Conservation (phyloP, 2,888 invertebrate species). For the Saturnia japonica region DNA sequence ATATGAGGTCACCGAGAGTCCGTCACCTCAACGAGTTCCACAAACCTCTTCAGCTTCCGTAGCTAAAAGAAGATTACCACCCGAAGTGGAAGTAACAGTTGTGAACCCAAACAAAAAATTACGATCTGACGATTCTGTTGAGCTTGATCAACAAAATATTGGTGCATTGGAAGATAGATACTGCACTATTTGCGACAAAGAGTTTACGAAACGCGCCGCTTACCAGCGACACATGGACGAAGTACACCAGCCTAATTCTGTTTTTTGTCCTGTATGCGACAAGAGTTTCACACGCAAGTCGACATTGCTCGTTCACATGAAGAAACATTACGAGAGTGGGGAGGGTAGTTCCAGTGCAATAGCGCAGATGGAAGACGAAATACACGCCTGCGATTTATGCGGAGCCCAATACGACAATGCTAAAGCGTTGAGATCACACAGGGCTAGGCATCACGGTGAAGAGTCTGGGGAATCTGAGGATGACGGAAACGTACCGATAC, state of each 20-base stretch:
- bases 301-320: constrained; percentile 84
- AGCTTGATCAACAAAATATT: constrained; percentile 68
- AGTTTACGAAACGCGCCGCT: constrained; percentile 83
- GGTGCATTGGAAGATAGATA: constrained; percentile 73
- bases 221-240: constrained; percentile 83
- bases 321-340: constrained; percentile 79
- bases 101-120: constrained; percentile 77
- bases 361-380: constrained; percentile 59
- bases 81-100: constrained; percentile 78
- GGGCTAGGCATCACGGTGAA: constrained; percentile 81
- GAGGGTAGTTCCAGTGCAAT: constrained; percentile 56
- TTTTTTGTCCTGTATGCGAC: constrained; percentile 84
- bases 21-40: constrained; percentile 54
- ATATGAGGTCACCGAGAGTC: constrained; percentile 70
- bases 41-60: constrained; percentile 50
- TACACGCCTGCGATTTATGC: constrained; percentile 82
- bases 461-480: constrained; percentile 67
- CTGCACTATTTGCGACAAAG: constrained; percentile 83
- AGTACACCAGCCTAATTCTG: constrained; percentile 78
- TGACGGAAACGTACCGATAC: constrained; percentile 54
- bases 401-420: constrained; percentile 82
- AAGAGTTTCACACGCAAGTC: constrained; percentile 84
- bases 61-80: constrained; percentile 71
- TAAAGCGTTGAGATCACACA: constrained; percentile 81
- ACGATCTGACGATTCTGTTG: constrained; percentile 73